These are phyloP conservation scores for Dasysyrphus albostriatus DNA, from an alignment of 2,888 invertebrate species.

Conservation along the genomic window DNA sequence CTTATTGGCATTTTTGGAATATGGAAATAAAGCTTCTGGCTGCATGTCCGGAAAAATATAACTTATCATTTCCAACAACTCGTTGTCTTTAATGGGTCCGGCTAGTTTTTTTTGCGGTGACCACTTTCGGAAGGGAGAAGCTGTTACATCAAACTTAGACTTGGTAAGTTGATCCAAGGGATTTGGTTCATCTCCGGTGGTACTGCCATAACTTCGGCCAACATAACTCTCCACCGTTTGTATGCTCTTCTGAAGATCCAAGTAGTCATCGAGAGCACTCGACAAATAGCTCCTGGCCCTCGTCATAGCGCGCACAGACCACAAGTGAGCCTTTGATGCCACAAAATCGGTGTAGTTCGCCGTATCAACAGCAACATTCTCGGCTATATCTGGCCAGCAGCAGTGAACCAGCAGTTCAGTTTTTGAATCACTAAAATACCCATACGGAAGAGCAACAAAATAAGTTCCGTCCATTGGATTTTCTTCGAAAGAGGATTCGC, in stretches of 20 bases:
- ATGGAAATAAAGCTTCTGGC: constrained; percentile 85
- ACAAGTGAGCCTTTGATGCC: constrained; percentile 90
- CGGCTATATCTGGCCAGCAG: constrained; percentile 94
- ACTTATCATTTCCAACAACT: constrained; percentile 90
- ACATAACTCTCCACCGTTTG: constrained; percentile 80
- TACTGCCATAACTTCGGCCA: constrained; percentile 83
- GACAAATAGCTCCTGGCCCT: constrained; percentile 90
- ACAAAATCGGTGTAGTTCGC: constrained; percentile 95
- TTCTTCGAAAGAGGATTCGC: constrained; percentile 65
- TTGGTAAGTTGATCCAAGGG: constrained; percentile 90
- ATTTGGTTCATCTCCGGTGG: constrained; percentile 85
- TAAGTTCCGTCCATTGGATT: constrained; percentile 82
- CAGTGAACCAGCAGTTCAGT: constrained; percentile 91
- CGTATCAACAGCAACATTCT: constrained; percentile 94
- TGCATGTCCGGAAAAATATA: constrained; percentile 96
- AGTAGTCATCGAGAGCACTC: constrained; percentile 89
- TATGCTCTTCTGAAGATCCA: constrained; percentile 85
- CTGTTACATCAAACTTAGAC: constrained; percentile 85
- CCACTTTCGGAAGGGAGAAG: constrained; percentile 55
- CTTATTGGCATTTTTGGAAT: constrained; percentile 84
- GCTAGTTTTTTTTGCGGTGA: constrained; percentile 85
- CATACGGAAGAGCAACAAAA: constrained; percentile 90
- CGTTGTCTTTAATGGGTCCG: constrained; percentile 91
- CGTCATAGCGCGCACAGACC: constrained; percentile 88
- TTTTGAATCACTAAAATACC: constrained; percentile 92